Percentiles rank a stretch among this genome's conserved stretches.
These are phyloP conservation scores for Eretmochelys imbricata DNA, from an alignment of 2,113 vertebrate species.

Conservation along the genomic window DNA sequence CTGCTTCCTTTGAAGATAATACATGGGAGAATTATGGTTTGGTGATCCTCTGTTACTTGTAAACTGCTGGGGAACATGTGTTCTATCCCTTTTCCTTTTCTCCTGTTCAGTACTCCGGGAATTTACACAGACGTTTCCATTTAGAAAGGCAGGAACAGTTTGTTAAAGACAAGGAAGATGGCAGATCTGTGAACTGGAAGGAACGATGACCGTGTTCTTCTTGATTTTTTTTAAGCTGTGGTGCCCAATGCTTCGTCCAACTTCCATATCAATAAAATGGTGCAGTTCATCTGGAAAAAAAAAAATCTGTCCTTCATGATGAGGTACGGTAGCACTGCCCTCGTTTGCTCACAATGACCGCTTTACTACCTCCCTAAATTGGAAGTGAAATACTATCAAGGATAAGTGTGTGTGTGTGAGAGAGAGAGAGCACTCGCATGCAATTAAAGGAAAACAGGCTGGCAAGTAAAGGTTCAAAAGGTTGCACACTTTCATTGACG, in stretches of 20 bases:
- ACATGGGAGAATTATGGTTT: neutral
- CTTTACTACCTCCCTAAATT: neutral
- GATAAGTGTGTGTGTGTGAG: neutral
- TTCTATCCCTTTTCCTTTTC: neutral
- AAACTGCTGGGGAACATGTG: neutral
- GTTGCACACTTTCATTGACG: neutral
- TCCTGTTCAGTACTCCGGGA: fast-evolving
- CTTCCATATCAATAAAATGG: fast-evolving
- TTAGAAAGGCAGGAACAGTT: neutral
- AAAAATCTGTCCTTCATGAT: neutral
- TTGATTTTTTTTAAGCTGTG: neutral
- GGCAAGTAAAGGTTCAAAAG: neutral
- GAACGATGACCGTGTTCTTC: neutral
- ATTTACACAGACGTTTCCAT: neutral
- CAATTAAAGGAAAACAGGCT: neutral
- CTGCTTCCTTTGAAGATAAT: neutral
- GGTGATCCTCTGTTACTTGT: neutral
- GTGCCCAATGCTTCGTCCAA: neutral
- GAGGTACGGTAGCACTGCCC: neutral
- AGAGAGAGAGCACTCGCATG: neutral
- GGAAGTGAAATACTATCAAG: neutral
- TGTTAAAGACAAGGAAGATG: neutral
- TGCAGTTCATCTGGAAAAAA: neutral
- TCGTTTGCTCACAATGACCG: neutral
- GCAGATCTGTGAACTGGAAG: neutral